Base-by-base conservation (phyloP, 1,140 invertebrate species). In the Andricus grossulariae region DNA sequence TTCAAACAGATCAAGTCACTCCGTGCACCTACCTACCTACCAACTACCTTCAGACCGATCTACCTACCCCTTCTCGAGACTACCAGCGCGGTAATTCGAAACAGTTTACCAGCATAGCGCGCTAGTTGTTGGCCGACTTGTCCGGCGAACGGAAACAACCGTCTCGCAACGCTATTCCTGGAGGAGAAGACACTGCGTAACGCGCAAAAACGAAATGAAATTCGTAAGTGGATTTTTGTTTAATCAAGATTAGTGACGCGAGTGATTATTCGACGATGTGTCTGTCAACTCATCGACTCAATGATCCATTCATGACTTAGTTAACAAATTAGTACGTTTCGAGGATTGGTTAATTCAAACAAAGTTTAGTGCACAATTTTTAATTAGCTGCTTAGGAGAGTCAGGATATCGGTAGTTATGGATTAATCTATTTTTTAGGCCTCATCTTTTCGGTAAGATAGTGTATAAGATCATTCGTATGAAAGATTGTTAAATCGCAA, bases 1-100 rank as follows among this genome's bases (percentile, higher is more conserved):
- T 74, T 88, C 83, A 87, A 87, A 86, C 86, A 83, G 79, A 86
- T 80, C 80, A 66, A 84, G 76, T 75, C 50, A 16, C 80, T 25
- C 60, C 60, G 72, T 51, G 73, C 81, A 79, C 81, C 76, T 80
- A 74, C 74, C 77, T 77, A 66, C 52, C 18, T 74, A 71, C 70
- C 60, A 76, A 60, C 72, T 52, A 80, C 78, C 76, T 80, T 78
- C 77, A 75, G 71, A 71, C 21, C 71, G 32, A 73, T 32, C 66
- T 79, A 7, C 74, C 72, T 72, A 50, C 70, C 70, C 51, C 49
- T 66, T n/a, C 60, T 66, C 32, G 60, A 66, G 60, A 66, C 5
- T 66, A 39, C 25, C 32, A 66, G 60, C 60, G 60, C 60, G 60
- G 60, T 39, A 66, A 66, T 66, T 66, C 60, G 15, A 66, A 45